phyloP scores from a whole-genome alignment of 2,113 vertebrate genomes.

The Colossoma macropomum region DNA sequence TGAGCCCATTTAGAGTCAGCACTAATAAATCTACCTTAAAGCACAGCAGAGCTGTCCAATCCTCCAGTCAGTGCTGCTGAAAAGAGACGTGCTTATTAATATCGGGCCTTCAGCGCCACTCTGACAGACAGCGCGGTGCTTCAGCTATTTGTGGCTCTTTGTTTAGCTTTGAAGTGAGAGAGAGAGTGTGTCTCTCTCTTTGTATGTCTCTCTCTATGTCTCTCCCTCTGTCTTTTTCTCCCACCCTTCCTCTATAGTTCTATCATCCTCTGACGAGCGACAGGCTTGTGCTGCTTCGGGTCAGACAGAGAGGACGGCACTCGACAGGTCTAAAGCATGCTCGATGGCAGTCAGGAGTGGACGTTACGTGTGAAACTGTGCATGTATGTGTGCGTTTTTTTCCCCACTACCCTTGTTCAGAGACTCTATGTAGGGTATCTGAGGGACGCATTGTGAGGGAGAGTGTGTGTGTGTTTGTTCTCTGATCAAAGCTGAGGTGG shows the following conservation, averaged over 20 bases:
- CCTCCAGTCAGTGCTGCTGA: slow-evolving; percentile 70
- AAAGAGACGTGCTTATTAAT: slow-evolving; percentile 79
- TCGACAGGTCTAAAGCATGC: slow-evolving; percentile 81
- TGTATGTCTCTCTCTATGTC: slow-evolving; percentile 13
- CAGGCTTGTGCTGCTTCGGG: slow-evolving; percentile 53
- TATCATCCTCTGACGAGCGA: slow-evolving; percentile 48
- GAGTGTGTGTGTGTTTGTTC: slow-evolving; percentile 40
- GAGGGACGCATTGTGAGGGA: slow-evolving; percentile 38
- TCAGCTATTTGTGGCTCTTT: slow-evolving; percentile 77
- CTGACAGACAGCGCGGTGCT: slow-evolving; percentile 61
- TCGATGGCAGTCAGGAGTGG: slow-evolving; percentile 74
- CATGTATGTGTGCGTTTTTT: slow-evolving; percentile 6
- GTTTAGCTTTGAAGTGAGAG: slow-evolving; percentile 77
- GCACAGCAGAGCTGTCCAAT: slow-evolving; percentile 33
- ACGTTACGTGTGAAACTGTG: slow-evolving; percentile 50
- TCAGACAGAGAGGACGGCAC: slow-evolving; percentile 76
- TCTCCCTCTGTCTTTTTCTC: slow-evolving; percentile 25
- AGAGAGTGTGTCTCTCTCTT: slow-evolving; percentile 65
- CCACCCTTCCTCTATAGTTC: slow-evolving; percentile 41
- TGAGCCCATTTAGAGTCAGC: slow-evolving; percentile 28
- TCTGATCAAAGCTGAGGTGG: slow-evolving; percentile 28
- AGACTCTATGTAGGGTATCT: slow-evolving; percentile 32
- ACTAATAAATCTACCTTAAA: slow-evolving; percentile 45
- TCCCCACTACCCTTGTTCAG: not conserved
- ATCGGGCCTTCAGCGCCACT: slow-evolving; percentile 41